Conservation (phyloP, 2,797 vertebrate species). For the Sebastes itinus region DNA sequence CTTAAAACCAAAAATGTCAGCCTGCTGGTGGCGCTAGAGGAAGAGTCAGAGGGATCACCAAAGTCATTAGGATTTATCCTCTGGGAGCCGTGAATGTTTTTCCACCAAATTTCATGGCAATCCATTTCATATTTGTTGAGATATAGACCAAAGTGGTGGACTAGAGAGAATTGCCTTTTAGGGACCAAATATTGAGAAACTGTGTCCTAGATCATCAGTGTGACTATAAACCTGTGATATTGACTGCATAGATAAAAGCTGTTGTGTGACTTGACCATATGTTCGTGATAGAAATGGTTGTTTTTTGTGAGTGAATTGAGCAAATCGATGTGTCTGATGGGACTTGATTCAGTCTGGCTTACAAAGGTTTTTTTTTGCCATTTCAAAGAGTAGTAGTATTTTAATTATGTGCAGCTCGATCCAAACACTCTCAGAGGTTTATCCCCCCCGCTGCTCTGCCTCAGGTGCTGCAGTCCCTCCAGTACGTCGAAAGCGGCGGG, state of each 20-base stretch:
- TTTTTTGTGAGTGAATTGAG: not conserved
- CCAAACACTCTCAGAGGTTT: not conserved
- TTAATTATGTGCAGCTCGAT: not conserved
- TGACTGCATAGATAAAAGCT: not conserved
- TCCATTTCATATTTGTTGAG: too few species aligned
- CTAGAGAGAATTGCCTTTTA: not conserved
- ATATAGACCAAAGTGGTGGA: not conserved
- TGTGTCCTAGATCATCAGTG: too few species aligned
- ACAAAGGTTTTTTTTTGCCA: not conserved
- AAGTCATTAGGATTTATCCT: too few species aligned
- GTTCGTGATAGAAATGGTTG: not conserved
- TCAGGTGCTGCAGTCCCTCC: slow-evolving; percentile 88
- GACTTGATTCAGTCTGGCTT: not conserved
- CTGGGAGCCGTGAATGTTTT: too few species aligned
- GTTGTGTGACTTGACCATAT: not conserved
- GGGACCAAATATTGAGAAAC: too few species aligned
- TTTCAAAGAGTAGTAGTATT: not conserved
- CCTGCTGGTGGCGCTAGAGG: too few species aligned
- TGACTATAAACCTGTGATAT: too few species aligned
- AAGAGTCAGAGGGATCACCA: too few species aligned
- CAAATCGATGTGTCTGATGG: not conserved
- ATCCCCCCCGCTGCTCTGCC: not conserved
- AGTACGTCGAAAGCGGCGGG: slow-evolving; percentile 86
- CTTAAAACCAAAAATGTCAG: not conserved
- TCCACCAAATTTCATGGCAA: too few species aligned